Evolutionary conservation across 2,113 vertebrate species (phyloP).

Genomic region (Atractosteus spatula): DNA sequence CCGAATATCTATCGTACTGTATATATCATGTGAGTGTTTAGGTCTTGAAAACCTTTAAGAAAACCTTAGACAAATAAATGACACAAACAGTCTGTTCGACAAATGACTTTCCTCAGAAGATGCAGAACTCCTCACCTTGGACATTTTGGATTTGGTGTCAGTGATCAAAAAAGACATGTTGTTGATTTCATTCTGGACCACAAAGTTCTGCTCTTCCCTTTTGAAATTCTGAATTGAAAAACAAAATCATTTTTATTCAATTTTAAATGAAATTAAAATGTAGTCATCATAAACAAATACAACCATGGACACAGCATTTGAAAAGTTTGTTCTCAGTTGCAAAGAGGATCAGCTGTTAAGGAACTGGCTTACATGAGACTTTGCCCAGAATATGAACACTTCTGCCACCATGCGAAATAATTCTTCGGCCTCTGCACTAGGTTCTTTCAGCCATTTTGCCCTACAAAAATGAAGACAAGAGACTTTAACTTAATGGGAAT

Average conservation of each 20-base stretch:
- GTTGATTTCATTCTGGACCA: conserved; percentile 97
- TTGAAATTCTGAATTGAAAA: conserved; percentile 83
- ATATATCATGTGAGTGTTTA: no score
- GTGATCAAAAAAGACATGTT: conserved; percentile 97
- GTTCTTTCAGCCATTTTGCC: conserved; percentile 91
- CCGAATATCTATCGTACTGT: no score
- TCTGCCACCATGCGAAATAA: conserved; percentile 96
- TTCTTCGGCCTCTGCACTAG: conserved; percentile 83
- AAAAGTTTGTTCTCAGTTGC: no score
- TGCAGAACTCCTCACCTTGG: conserved; percentile 77
- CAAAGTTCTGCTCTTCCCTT: conserved; percentile 95
- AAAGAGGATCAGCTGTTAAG: no score
- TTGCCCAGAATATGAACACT: conserved; percentile 96
- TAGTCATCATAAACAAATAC: neutral
- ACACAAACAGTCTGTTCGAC: neutral
- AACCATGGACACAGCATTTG: no score
- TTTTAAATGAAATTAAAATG: neutral
- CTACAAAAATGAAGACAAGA: conserved; percentile 50
- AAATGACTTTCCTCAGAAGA: neutral
- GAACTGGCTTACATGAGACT: conserved; percentile 81
- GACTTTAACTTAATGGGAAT: no score
- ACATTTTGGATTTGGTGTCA: conserved; percentile 95
- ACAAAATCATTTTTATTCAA: neutral
- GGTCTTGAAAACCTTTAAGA: no score
- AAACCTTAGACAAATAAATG: neutral